A percentile compares a stretch with the other conserved stretches of the same genome.
phyloP scores from a whole-genome alignment of 2,888 invertebrate species.

The Mesochorus sp. region DNA sequence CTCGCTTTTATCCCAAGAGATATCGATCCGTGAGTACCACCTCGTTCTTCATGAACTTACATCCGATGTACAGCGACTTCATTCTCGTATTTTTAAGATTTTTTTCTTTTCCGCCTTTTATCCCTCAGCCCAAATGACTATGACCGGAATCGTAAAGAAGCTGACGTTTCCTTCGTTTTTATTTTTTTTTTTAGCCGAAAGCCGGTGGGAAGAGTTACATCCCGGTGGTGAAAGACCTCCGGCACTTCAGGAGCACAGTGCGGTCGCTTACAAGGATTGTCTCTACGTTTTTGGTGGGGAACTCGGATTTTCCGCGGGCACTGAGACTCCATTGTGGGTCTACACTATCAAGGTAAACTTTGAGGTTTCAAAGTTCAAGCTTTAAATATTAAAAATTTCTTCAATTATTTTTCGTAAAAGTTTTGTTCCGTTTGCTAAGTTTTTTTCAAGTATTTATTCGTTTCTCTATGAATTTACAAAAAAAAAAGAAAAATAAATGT shows the following conservation, averaged over 20 bases:
- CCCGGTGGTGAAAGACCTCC: slow-evolving; percentile 89
- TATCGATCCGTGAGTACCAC: too few relatives aligned
- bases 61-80: slow-evolving; percentile 11
- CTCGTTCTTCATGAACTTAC: not conserved
- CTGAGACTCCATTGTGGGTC: slow-evolving; percentile 93
- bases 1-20: not conserved
- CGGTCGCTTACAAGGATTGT: slow-evolving; percentile 89
- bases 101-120: not conserved
- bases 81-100: too few relatives aligned
- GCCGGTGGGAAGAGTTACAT: slow-evolving; percentile 89
- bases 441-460: too few relatives aligned
- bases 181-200: slow-evolving; percentile 84
- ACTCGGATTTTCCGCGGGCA: slow-evolving; percentile 89
- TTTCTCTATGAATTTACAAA: too few relatives aligned
- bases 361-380: not conserved
- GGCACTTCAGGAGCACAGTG: slow-evolving; percentile 92
- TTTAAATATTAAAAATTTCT: not conserved
- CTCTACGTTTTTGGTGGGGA: slow-evolving; percentile 95
- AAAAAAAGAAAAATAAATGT: too few relatives aligned
- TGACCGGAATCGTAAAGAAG: too few relatives aligned
- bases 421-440: too few relatives aligned
- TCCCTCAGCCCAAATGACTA: too few relatives aligned
- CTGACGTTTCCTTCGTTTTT: not conserved
- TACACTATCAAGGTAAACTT: slow-evolving; percentile 87
- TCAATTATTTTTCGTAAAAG: too few relatives aligned